Conservation (phyloP, 2,797 vertebrate species). For the Psittacula echo region DNA sequence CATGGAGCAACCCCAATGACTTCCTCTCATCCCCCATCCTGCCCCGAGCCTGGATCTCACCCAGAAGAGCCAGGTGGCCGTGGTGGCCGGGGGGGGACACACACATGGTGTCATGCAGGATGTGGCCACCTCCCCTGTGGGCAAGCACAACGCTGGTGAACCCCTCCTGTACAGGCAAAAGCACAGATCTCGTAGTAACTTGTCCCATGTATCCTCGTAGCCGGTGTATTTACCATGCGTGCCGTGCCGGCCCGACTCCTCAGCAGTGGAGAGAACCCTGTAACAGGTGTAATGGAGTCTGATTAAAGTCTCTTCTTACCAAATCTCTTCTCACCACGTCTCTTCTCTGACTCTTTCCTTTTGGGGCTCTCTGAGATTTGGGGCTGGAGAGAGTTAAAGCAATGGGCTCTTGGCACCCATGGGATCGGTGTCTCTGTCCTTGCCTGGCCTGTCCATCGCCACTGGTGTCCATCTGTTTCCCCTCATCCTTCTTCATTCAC, state of each 20-base stretch:
- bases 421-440: rapidly evolving
- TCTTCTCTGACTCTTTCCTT: neutral
- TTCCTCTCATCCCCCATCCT: neutral
- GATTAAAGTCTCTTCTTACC: constrained; percentile 74
- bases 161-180: constrained; percentile 37
- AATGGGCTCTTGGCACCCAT: rapidly evolving
- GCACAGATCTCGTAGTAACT: constrained; percentile 29
- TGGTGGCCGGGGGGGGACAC: neutral
- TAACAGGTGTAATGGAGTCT: constrained; percentile 37
- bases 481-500: neutral
- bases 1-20: neutral
- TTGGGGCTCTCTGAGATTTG: neutral
- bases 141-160: neutral
- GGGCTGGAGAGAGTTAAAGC: neutral
- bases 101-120: neutral
- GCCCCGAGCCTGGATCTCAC: neutral
- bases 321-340: constrained; percentile 23
- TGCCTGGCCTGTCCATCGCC: neutral
- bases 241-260: constrained; percentile 1
- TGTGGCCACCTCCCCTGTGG: neutral
- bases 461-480: rapidly evolving
- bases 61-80: neutral
- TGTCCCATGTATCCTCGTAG: constrained; percentile 27
- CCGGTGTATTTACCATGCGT: neutral
- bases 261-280: neutral